Evolutionary conservation across 2,797 vertebrate species (phyloP).

Genomic region (Sebastes taczanowskii): DNA sequence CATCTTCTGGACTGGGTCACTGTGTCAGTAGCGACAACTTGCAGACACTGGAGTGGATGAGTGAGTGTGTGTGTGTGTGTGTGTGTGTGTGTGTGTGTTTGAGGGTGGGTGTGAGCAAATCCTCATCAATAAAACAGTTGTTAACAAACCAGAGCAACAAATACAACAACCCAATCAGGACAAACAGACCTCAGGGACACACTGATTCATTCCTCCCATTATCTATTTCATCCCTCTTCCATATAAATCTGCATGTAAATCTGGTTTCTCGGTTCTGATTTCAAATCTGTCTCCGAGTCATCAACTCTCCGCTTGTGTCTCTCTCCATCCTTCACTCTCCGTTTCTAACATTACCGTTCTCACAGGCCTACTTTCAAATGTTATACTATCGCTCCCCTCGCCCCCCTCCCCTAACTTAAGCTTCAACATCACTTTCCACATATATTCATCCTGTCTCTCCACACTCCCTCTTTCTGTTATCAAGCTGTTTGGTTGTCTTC

Average conservation of each 20-base stretch:
- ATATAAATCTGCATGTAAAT: constrained; percentile 12
- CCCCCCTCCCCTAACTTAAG: not conserved
- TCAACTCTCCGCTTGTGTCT: not conserved
- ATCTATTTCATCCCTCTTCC: not conserved
- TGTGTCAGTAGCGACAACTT: constrained; percentile 65
- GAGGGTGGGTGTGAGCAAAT: not conserved
- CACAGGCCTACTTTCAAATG: not conserved
- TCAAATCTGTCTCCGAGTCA: not conserved
- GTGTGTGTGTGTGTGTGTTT: not conserved
- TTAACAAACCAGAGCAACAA: constrained; percentile 8
- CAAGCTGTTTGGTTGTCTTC: not conserved
- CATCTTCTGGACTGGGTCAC: constrained; percentile 74
- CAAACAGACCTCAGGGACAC: constrained; percentile 4
- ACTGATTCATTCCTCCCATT: not conserved
- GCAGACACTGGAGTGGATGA: constrained; percentile 6
- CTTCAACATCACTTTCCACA: not conserved
- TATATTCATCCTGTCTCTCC: not conserved
- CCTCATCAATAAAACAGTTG: constrained; percentile 45
- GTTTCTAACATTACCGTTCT: not conserved
- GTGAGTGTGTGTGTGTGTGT: not conserved
- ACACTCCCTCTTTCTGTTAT: not conserved
- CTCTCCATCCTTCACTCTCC: not conserved
- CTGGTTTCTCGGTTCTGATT: not conserved
- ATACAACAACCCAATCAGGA: constrained; percentile 16
- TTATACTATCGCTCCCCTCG: not conserved